Evolutionary conservation across 1,140 invertebrate species (phyloP), one percentile per base, ranked within the genome.

Genomic region (Samia ricini): DNA sequence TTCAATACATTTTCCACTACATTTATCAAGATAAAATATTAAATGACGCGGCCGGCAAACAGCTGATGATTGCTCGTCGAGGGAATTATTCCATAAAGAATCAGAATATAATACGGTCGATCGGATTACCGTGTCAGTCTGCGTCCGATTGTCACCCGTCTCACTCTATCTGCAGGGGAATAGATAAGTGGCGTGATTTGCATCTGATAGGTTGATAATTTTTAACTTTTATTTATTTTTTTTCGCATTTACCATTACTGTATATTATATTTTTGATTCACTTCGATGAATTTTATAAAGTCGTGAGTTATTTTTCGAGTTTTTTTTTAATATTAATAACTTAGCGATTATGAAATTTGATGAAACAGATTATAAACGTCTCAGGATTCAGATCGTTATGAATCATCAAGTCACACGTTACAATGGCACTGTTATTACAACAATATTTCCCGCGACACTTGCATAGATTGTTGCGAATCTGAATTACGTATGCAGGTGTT

Each of bases 171-270:
- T 42, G 72, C 74, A 79, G 84, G 83, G 82, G 74, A 48, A 67
- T 79, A 77, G 79, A 81, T 83, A 88, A 85, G 74, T 79, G 76
- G 73, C 74, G 71, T 66, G 65, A 68, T 88, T 88, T 85, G 81
- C 83, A 84, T 88, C 80, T 81, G 83, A 86, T 86, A 83, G 73
- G 56, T 69, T 80, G 78, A 82, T 87, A 85, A 81, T 77, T 77
- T 79, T 78, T 85, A 83, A 75, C 79, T 83, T 80, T n/a, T n/a
- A n/a, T n/a, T n/a, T n/a, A n/a, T n/a, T 42, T 42, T 42, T 12
- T 42, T 15, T 12, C 3, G 10, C 1, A 12, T 15, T 42, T 42
- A 42, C 4, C 15, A 15, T 42, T 42, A 4, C 33, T 15, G 33
- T 42, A 29, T 29, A 2, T 42, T 42, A 42, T 42, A 4, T 26